Evolutionary conservation across 1,140 invertebrate species (phyloP), one percentile per base, ranked within the genome.

Genomic region (Pseudomyrmex cubaensis): DNA sequence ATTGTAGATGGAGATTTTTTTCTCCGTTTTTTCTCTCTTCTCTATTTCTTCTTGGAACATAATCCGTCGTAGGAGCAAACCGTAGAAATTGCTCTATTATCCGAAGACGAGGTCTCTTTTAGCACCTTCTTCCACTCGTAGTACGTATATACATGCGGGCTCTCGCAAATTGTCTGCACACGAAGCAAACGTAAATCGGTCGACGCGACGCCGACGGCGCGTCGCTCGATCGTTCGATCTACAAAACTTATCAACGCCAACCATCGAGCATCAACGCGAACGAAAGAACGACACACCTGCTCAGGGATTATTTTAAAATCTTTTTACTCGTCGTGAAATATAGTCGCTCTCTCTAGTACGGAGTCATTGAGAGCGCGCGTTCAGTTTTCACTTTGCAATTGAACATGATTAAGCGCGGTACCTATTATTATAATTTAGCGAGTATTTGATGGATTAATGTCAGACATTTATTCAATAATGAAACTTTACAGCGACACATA

Each of bases 231-330:
- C 20, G 75, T 52, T 64, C 54, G 5, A 66, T 73, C 20, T 44
- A 12, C 13, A 13, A 20, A 69, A 62, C 35, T 15, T 20, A 46
- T 52, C 17, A 72, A 63, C 50, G 35, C 46, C 35, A 35, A 35
- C 35, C 13, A 20, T 66, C 70, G 48, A 62, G 4, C 20, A 50
- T 62, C 48, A 54, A 44, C 50, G 46, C 17, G 56, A 52, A 17
- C 13, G 48, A n/a, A 54, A 50, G 48, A 83, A 64, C 44, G 63
- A 61, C 52, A 59, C 59, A 59, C 54, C 54, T 72, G 66, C 84
- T 86, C 85, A 86, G 83, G 85, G 85, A 86, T 85, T 84, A 85
- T 59, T 73, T n/a, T 20, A 85, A 80, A 66, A 66, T 80, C 20
- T 50, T 48, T 35, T 25, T 15, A 52, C 12, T 2, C 50, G 50